Conservation (phyloP, 1,140 invertebrate species). For the Chymomyza costata region DNA sequence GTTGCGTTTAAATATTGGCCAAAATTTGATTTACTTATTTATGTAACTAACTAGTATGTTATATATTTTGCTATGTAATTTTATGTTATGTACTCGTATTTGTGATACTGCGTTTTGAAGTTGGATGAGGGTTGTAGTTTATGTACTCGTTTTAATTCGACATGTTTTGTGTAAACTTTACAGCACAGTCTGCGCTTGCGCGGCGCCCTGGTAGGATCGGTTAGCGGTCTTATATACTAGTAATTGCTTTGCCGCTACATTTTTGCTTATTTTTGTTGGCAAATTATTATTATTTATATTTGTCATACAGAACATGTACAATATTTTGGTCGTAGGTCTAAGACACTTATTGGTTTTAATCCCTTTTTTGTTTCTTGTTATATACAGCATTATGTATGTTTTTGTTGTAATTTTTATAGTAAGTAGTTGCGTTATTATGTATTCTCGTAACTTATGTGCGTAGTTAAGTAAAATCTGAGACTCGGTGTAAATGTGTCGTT, state of each 20-base stretch:
- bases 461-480: slow-evolving; percentile 72
- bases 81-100: slow-evolving; percentile 39
- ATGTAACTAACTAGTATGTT: too few species aligned
- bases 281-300: slow-evolving; percentile 13
- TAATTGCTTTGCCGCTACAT: slow-evolving; percentile 67
- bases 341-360: slow-evolving; percentile 72
- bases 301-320: slow-evolving; percentile 39
- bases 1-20: too few species aligned
- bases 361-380: slow-evolving; percentile 46
- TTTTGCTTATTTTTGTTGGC: slow-evolving; percentile 9
- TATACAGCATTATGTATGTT: slow-evolving; percentile 48
- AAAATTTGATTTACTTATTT: slow-evolving; percentile 32
- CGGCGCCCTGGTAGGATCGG: slow-evolving; percentile 27
- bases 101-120: slow-evolving; percentile 57
- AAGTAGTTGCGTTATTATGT: slow-evolving; percentile 28
- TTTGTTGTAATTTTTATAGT: slow-evolving; percentile 35
- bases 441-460: slow-evolving; percentile 65
- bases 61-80: slow-evolving; percentile 15
- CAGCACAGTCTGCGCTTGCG: slow-evolving; percentile 29
- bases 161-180: slow-evolving; percentile 22
- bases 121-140: not conserved
- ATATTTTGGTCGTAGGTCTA: slow-evolving; percentile 72
- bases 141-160: slow-evolving; percentile 15
- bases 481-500: slow-evolving; percentile 65
- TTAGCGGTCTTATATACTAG: slow-evolving; percentile 50